phyloP scores from a whole-genome alignment of 2,888 invertebrate genomes.

The Phaonia tiefii region DNA sequence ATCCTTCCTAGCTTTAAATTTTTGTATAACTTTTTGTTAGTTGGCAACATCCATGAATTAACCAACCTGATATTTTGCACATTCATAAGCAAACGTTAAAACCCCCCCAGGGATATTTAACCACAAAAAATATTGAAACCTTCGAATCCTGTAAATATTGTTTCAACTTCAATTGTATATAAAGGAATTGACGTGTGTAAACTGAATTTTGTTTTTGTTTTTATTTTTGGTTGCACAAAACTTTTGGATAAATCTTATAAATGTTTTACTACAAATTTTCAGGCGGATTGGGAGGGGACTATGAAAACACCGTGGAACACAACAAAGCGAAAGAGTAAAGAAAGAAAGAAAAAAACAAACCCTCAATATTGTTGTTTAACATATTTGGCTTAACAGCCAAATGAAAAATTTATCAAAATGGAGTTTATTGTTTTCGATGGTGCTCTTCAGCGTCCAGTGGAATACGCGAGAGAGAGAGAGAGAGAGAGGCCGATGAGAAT shows the following conservation, averaged over 20 bases:
- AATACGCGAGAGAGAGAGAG: slow-evolving; percentile 25
- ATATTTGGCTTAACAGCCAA: slow-evolving; percentile 65
- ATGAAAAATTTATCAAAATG: slow-evolving; percentile 67
- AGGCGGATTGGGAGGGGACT: too few species aligned
- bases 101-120: slow-evolving; percentile 57
- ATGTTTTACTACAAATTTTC: slow-evolving; percentile 33
- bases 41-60: neutral
- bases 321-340: neutral
- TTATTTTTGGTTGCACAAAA: slow-evolving; percentile 41
- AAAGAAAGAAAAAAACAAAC: slow-evolving; percentile 58
- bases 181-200: neutral
- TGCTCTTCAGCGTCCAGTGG: neutral
- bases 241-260: slow-evolving; percentile 44
- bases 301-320: slow-evolving; percentile 8
- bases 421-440: slow-evolving; percentile 55
- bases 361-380: slow-evolving; percentile 61
- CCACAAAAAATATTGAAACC: slow-evolving; percentile 50
- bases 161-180: neutral
- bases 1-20: neutral
- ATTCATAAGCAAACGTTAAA: slow-evolving; percentile 61
- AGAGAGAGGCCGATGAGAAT: slow-evolving; percentile 40
- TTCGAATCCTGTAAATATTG: slow-evolving; percentile 21
- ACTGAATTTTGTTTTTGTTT: slow-evolving; percentile 15
- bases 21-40: neutral
- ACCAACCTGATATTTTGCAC: slow-evolving; percentile 35